phyloP scores from a whole-genome alignment of 2,797 vertebrate genomes.

The Catharus ustulatus region DNA sequence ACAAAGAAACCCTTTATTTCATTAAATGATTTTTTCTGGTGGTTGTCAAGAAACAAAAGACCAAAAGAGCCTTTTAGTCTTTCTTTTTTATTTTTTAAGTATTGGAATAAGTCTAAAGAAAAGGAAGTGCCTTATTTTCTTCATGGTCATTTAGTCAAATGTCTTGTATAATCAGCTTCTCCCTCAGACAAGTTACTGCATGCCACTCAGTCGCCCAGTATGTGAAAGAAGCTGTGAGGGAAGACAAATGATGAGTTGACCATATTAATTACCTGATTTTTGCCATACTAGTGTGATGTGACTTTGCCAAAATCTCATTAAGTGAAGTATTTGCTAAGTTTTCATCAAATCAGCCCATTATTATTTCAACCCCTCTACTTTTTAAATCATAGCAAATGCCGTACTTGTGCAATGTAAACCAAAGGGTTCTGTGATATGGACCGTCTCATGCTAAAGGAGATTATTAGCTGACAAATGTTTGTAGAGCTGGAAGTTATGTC shows the following conservation, averaged over 20 bases:
- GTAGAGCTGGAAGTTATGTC: conserved; percentile 56
- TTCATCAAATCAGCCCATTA: conserved; percentile 65
- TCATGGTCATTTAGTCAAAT: conserved; percentile 86
- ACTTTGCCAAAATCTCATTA: conserved; percentile 77
- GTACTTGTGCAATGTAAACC: conserved; percentile 65
- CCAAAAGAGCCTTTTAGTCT: conserved; percentile 91
- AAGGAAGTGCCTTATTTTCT: conserved; percentile 93
- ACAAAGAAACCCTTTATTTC: conserved; percentile 87
- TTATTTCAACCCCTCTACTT: conserved; percentile 67
- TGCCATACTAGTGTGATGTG: conserved; percentile 75
- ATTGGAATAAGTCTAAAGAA: conserved; percentile 88
- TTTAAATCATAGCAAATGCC: conserved; percentile 50
- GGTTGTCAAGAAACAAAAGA: conserved; percentile 89
- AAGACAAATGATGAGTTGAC: conserved; percentile 77
- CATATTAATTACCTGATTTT: conserved; percentile 75
- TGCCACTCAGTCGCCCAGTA: conserved; percentile 78
- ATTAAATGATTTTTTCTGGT: conserved; percentile 89
- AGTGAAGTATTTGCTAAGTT: conserved; percentile 66
- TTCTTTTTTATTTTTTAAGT: conserved; percentile 85
- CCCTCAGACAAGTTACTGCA: conserved; percentile 79
- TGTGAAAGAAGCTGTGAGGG: conserved; percentile 75
- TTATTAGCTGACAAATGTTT: conserved; percentile 49
- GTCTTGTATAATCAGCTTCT: conserved; percentile 83
- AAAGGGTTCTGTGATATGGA: conserved; percentile 70
- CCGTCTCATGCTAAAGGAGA: conserved; percentile 55